phyloP scores from a whole-genome alignment of 2,113 vertebrate genomes.

The Elachura formosa region DNA sequence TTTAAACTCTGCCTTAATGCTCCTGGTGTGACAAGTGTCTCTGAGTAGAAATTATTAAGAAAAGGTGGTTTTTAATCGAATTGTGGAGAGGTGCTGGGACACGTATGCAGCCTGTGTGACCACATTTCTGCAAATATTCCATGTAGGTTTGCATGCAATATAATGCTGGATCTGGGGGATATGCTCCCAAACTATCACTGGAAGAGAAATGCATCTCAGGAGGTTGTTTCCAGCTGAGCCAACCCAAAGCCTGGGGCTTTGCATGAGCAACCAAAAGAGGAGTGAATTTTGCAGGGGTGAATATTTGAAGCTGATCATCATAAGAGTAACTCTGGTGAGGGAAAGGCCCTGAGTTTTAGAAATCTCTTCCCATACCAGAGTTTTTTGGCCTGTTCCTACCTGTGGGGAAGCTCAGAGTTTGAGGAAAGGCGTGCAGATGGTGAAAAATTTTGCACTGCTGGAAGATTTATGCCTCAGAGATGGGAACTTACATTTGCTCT shows the following conservation, averaged over 20 bases:
- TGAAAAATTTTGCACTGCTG: neutral
- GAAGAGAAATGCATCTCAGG: neutral
- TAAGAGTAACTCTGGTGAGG: neutral
- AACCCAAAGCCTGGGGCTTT: neutral
- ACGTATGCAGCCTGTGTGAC: fast-evolving
- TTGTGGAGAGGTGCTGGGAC: neutral
- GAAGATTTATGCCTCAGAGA: neutral
- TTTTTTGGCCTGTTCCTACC: neutral
- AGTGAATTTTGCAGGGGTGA: neutral
- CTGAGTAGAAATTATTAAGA: neutral
- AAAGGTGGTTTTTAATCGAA: neutral
- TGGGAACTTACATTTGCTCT: neutral
- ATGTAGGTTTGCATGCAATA: fast-evolving
- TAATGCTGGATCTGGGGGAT: neutral
- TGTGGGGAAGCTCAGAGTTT: neutral
- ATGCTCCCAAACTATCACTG: neutral
- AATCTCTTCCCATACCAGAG: neutral
- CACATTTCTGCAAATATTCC: neutral
- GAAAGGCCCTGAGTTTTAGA: neutral
- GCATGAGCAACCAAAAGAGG: neutral
- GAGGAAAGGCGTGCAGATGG: fast-evolving
- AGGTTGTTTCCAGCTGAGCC: neutral
- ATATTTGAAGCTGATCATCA: fast-evolving
- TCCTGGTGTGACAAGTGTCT: neutral
- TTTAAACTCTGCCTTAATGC: constrained; percentile 8